A percentile compares a stretch with the other conserved stretches of the same genome.
Conservation (phyloP, 2,888 invertebrate genomes). For the Microctonus hyperodae region DNA sequence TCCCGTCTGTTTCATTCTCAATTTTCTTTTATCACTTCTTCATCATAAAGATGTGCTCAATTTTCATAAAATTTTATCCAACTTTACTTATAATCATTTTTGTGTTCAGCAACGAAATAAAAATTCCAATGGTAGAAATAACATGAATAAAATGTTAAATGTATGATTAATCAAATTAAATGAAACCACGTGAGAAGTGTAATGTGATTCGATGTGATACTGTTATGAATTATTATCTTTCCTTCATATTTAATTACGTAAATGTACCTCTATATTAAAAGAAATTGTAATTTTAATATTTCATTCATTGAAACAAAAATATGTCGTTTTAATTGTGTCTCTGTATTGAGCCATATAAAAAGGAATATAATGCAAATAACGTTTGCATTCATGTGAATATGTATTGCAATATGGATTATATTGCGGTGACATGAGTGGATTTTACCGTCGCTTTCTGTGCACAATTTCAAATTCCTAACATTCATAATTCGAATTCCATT, state of each 20-base stretch:
- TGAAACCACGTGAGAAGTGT: not conserved
- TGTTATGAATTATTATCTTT: no score
- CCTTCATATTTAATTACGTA: no score
- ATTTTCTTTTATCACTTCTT: not conserved
- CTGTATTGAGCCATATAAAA: not conserved
- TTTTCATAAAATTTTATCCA: not conserved
- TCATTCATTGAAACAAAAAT: no score
- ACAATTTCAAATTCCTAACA: not conserved
- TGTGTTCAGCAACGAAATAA: not conserved
- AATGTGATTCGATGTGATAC: no score
- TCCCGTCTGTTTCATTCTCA: not conserved
- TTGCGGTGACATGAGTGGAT: not conserved
- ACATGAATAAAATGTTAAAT: not conserved
- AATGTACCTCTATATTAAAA: not conserved
- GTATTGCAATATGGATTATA: not conserved
- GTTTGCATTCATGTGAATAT: not conserved
- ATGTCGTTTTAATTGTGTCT: not conserved
- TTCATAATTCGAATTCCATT: constrained; percentile 9
- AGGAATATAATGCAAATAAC: not conserved
- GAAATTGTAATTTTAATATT: no score
- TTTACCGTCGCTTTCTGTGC: not conserved
- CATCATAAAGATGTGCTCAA: not conserved
- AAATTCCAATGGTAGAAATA: not conserved
- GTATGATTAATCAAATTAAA: not conserved
- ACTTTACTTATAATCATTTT: not conserved